Conservation (phyloP, 2,797 vertebrate genomes). For the Xerus rutilus region DNA sequence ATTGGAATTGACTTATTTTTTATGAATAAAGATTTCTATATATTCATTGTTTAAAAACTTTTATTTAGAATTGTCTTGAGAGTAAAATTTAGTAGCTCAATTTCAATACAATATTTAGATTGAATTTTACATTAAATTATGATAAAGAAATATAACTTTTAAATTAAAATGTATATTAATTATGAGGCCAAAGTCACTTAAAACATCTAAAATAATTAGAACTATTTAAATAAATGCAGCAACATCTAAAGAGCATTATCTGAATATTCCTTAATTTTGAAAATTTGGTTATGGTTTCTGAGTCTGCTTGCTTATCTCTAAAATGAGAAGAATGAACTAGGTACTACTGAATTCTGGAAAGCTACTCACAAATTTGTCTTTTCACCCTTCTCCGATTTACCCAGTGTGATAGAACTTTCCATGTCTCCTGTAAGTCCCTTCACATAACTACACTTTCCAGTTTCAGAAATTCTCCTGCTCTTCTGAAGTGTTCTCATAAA, state of each 20-base stretch:
- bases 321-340: neutral
- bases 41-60: neutral
- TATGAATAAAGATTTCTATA: neutral
- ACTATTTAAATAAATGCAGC: neutral
- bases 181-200: neutral
- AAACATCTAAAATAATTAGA: constrained; percentile 19
- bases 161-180: neutral
- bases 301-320: neutral
- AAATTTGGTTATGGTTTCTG: neutral
- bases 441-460: neutral
- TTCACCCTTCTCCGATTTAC: neutral
- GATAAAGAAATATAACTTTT: neutral
- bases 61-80: neutral
- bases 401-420: neutral
- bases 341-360: neutral
- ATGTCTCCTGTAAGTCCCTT: neutral
- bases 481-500: neutral
- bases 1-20: neutral
- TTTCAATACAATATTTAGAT: neutral
- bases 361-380: neutral
- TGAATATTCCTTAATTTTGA: neutral
- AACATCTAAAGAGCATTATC: neutral
- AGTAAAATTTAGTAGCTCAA: neutral
- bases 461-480: neutral
- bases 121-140: constrained; percentile 18